A percentile compares a stretch with the other conserved stretches of the same genome.
phyloP scores from a whole-genome alignment of 2,113 vertebrate genomes.

The Formicarius rufipectus region DNA sequence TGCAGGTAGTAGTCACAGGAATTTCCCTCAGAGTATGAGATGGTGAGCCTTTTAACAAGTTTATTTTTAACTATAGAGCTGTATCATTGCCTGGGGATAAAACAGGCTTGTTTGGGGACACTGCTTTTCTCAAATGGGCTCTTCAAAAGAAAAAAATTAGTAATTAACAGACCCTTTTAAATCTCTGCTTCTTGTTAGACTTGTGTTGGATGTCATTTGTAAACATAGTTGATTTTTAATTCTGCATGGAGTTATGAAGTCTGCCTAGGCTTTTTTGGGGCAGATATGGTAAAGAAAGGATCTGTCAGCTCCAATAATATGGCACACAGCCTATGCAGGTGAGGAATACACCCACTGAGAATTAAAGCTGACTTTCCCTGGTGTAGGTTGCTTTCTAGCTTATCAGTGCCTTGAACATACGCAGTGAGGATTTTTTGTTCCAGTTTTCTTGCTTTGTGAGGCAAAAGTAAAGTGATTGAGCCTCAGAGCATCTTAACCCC shows the following conservation, averaged over 20 bases:
- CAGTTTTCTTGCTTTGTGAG: neutral
- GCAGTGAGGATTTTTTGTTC: neutral
- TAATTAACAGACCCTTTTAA: neutral
- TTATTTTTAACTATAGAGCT: slow-evolving; percentile 6
- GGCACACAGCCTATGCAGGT: neutral
- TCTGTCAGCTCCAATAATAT: neutral
- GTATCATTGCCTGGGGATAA: neutral
- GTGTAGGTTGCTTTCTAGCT: neutral
- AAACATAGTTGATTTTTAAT: neutral
- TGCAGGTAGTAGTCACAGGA: neutral
- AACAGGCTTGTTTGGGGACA: neutral
- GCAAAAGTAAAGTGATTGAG: neutral
- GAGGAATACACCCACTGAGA: neutral
- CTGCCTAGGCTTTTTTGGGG: neutral
- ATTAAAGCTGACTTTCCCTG: neutral
- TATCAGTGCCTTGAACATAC: neutral
- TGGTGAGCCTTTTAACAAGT: neutral
- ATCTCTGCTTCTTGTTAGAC: neutral
- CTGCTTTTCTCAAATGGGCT: neutral
- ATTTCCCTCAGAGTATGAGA: neutral
- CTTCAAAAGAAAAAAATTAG: neutral
- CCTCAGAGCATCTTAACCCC: neutral
- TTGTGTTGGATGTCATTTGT: neutral
- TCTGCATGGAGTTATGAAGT: neutral
- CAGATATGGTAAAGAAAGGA: neutral